Evolutionary conservation across 2,888 invertebrate species (phyloP), one percentile per base, ranked within the genome.

Genomic region (Dolichopus griseipennis): DNA sequence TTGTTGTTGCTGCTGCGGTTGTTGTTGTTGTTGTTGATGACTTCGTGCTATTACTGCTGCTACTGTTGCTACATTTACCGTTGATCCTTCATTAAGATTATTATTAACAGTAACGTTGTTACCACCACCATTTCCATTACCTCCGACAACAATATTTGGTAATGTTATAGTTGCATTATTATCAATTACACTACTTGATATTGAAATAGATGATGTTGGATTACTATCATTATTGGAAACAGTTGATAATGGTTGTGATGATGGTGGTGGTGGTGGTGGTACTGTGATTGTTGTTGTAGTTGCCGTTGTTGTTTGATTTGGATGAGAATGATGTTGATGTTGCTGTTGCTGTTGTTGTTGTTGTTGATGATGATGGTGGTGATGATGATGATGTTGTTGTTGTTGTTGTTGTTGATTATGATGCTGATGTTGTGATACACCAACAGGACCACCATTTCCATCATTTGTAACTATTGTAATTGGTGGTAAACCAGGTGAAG

Each of bases 401-500:
- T 65, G 66, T 52, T 64, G 62, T 62, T 33, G 64, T n/a, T 64
- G 52, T 18, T 66, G 66, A 52, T 66, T 66, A 18, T 64, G 63
- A 21, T 67, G 68, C 4, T 69, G 67, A 15, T 65, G 66, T 20
- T 68, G 5, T 12, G 1, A 1, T 6, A 4, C 2, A n/a, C 18
- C 18, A 52, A 1, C 52, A 52, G 12, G 9, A 52, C 52, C 52
- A 18, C 52, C 52, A 52, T 52, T 52, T 52, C 18, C 70, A 52
- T 52, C 52, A 66, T 67, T 69, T 52, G 69, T 22, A 34, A 71
- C 71, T 21, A 74, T 69, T 12, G 74, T 73, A 18, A 75, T 72
- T 66, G 75, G 76, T 66, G 75, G 76, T 18, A 75, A 43, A 22
- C 73, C 73, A 52, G 73, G 74, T n/a, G 74, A 73, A 22, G 74